Evolutionary conservation across 2,113 vertebrate genomes (phyloP).

Genomic region (Otolemur garnettii): DNA sequence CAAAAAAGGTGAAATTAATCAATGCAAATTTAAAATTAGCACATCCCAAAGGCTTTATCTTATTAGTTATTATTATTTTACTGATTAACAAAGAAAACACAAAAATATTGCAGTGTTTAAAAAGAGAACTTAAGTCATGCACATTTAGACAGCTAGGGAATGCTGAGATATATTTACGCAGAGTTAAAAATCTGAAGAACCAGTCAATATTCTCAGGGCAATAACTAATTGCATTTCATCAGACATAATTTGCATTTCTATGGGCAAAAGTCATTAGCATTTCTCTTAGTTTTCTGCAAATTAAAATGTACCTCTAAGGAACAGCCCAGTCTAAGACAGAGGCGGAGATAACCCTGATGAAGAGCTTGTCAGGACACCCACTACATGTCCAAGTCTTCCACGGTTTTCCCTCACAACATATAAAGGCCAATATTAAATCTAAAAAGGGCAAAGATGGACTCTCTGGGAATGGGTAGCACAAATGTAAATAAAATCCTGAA

Average conservation of each 20-base stretch:
- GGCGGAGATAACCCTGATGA: background rate
- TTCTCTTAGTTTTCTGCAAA: constrained; percentile 33
- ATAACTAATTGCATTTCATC: constrained; percentile 37
- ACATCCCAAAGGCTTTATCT: background rate
- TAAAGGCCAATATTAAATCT: constrained; percentile 44
- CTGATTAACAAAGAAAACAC: background rate
- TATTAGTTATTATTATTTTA: background rate
- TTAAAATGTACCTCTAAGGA: background rate
- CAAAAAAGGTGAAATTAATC: background rate
- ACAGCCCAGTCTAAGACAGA: constrained; percentile 38
- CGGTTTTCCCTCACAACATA: background rate
- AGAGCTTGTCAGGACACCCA: background rate
- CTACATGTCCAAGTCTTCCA: background rate
- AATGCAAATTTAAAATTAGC: background rate
- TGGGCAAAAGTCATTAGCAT: constrained; percentile 51
- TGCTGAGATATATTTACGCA: background rate
- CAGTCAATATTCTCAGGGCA: background rate
- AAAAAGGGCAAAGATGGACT: background rate
- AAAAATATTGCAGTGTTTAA: background rate
- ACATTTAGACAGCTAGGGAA: background rate
- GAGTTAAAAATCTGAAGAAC: background rate
- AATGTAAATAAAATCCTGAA: background rate
- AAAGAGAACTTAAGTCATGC: background rate
- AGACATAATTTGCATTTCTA: constrained; percentile 50
- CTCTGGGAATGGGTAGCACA: background rate